Evolutionary conservation across 2,797 vertebrate genomes (phyloP).

Genomic region (Gymnoscopelus microlampas): DNA sequence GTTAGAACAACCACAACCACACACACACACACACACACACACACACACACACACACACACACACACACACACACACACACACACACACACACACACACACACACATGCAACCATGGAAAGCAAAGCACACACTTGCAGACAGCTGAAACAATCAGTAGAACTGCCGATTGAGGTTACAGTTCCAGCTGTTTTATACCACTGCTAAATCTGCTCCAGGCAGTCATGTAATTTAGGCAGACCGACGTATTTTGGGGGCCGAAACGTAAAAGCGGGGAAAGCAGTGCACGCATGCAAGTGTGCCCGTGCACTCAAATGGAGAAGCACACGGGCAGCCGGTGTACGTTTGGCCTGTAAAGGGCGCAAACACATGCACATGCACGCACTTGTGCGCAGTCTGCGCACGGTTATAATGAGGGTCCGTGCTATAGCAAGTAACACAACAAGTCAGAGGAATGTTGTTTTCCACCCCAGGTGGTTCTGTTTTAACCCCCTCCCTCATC

Average conservation of each 20-base stretch:
- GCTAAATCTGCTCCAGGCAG: slow-evolving; percentile 65
- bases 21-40: slow-evolving; percentile 12
- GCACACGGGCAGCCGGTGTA: too few relatives aligned
- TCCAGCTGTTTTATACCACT: slow-evolving; percentile 71
- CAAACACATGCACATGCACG: too few relatives aligned
- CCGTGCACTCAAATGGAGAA: too few relatives aligned
- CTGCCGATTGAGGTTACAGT: slow-evolving; percentile 39
- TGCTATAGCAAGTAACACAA: slow-evolving; percentile 33
- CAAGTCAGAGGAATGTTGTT: slow-evolving; percentile 60
- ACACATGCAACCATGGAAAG: slow-evolving; percentile 2
- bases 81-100: background rate
- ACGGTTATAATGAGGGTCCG: slow-evolving; percentile 45
- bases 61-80: background rate
- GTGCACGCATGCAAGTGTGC: too few relatives aligned
- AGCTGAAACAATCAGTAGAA: slow-evolving; percentile 59
- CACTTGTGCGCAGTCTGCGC: slow-evolving; percentile 7
- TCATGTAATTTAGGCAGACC: slow-evolving; percentile 62
- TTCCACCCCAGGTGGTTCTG: slow-evolving; percentile 62
- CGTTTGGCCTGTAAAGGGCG: too few relatives aligned
- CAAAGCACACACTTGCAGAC: slow-evolving; percentile 45
- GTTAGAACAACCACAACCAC: background rate
- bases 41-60: slow-evolving; percentile 1
- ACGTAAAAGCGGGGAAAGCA: too few relatives aligned
- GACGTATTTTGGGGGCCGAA: background rate
- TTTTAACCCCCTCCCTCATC: slow-evolving; percentile 35